Evolutionary conservation across 2,797 vertebrate genomes (phyloP).

Genomic region (Lacerta agilis): DNA sequence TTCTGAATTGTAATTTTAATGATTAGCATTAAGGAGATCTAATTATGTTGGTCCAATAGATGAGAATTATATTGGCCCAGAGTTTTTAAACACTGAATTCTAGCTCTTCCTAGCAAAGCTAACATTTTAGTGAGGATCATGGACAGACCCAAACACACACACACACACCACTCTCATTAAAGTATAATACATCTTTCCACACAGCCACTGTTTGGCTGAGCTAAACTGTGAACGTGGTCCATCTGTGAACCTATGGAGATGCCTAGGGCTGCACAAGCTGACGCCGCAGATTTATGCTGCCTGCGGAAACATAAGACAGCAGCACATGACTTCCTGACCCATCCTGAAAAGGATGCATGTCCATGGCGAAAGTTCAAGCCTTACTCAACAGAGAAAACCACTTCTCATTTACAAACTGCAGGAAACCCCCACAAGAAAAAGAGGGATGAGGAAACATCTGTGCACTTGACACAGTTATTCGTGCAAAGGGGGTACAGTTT

Average conservation of each 20-base stretch:
- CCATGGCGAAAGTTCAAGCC: constrained; percentile 43
- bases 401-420: constrained; percentile 69
- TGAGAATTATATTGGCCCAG: neutral
- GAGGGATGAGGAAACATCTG: constrained; percentile 79
- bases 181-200: neutral
- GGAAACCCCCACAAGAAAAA: constrained; percentile 55
- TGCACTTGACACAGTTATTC: constrained; percentile 37
- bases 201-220: neutral
- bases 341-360: constrained; percentile 17
- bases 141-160: neutral
- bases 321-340: constrained; percentile 34
- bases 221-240: neutral
- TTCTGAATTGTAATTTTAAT: neutral
- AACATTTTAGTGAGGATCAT: neutral
- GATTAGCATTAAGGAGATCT: neutral
- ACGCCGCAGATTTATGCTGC: constrained; percentile 8
- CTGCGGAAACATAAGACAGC: constrained; percentile 4
- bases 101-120: constrained; percentile 4
- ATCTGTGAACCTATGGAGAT: neutral
- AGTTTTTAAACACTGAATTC: neutral
- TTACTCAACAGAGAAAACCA: constrained; percentile 59
- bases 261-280: neutral
- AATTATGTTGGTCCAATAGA: too few relatives aligned
- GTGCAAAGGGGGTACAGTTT: constrained; percentile 41
- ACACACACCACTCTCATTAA: neutral